Percentiles rank a stretch among this genome's conserved stretches.
These are phyloP conservation scores for Dyspetes luteomarginatus DNA, from an alignment of 2,888 invertebrate genomes.

Conservation along the genomic window DNA sequence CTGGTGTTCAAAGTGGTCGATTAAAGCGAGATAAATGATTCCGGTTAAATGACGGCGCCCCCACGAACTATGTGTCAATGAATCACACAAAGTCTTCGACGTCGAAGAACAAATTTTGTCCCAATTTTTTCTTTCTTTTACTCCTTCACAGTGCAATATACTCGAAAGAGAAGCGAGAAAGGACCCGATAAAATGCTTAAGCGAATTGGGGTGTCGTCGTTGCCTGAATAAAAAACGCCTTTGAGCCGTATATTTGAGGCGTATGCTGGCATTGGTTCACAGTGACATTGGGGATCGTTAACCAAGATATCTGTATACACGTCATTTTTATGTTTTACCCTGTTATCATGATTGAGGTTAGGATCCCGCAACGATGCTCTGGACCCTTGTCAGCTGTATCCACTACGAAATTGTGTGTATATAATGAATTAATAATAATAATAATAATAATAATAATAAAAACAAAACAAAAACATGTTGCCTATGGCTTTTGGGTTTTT, in stretches of 20 bases:
- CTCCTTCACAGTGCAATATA: conserved; percentile 16
- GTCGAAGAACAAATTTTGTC: background rate
- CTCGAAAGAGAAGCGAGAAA: background rate
- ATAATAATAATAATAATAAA: conserved; percentile 16
- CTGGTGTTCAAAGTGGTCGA: conserved; percentile 49
- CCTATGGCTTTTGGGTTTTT: too few relatives aligned
- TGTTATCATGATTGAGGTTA: conserved; percentile 63
- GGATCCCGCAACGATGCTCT: conserved; percentile 79
- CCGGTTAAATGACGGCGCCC: conserved; percentile 38
- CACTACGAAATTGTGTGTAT: conserved; percentile 77
- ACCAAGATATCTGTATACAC: conserved; percentile 73
- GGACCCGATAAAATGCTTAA: conserved; percentile 15
- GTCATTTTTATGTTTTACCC: conserved; percentile 63
- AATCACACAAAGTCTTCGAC: background rate
- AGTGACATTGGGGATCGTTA: conserved; percentile 79
- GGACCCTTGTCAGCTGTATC: conserved; percentile 79
- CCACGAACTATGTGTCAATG: conserved; percentile 5
- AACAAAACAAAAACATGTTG: too few relatives aligned
- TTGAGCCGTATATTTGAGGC: conserved; percentile 65
- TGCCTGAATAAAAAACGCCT: conserved; percentile 59
- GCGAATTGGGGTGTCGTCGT: conserved; percentile 63
- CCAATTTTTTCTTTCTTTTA: conserved; percentile 7
- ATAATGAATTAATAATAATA: conserved; percentile 78
- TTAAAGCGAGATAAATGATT: conserved; percentile 46
- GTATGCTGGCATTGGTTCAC: conserved; percentile 81